These are phyloP conservation scores for Plutella xylostella DNA, from an alignment of 2,888 invertebrate species.

Conservation along the genomic window DNA sequence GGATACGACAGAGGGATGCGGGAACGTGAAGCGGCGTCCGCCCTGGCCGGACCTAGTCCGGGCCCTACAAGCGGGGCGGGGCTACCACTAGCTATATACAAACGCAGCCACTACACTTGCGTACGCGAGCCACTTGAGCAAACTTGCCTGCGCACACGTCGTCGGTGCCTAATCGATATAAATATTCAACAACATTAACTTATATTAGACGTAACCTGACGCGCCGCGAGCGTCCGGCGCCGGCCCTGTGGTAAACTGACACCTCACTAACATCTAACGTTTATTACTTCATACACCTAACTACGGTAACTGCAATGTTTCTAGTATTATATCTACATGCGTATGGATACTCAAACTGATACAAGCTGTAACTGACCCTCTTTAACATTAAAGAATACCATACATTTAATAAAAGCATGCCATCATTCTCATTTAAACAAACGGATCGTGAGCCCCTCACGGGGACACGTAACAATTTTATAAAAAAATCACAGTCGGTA, in stretches of 20 bases:
- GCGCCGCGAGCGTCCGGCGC: slow-evolving; percentile 28
- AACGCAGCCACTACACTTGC: slow-evolving; percentile 52
- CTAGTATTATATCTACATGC: slow-evolving; percentile 39
- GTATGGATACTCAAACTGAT: neutral
- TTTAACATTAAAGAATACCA: too few species aligned
- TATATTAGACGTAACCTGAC: slow-evolving; percentile 24
- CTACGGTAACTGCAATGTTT: slow-evolving; percentile 56
- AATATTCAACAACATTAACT: slow-evolving; percentile 39
- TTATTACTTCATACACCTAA: slow-evolving; percentile 42
- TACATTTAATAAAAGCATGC: neutral
- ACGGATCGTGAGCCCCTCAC: neutral
- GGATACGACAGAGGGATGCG: slow-evolving; percentile 39
- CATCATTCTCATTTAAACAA: neutral
- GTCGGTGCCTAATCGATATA: slow-evolving; percentile 29
- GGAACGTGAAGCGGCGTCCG: slow-evolving; percentile 11
- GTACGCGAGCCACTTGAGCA: slow-evolving; percentile 57
- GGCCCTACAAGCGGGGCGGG: slow-evolving; percentile 28
- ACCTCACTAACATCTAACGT: slow-evolving; percentile 51
- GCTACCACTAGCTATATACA: slow-evolving; percentile 56
- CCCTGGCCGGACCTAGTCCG: neutral
- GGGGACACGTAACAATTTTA: neutral
- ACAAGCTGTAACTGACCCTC: slow-evolving; percentile 1
- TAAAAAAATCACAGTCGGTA: slow-evolving; percentile 3
- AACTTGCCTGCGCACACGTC: slow-evolving; percentile 29
- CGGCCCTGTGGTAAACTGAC: slow-evolving; percentile 60